Conservation (phyloP, 2,797 vertebrate species). For the Sebastes alutus region DNA sequence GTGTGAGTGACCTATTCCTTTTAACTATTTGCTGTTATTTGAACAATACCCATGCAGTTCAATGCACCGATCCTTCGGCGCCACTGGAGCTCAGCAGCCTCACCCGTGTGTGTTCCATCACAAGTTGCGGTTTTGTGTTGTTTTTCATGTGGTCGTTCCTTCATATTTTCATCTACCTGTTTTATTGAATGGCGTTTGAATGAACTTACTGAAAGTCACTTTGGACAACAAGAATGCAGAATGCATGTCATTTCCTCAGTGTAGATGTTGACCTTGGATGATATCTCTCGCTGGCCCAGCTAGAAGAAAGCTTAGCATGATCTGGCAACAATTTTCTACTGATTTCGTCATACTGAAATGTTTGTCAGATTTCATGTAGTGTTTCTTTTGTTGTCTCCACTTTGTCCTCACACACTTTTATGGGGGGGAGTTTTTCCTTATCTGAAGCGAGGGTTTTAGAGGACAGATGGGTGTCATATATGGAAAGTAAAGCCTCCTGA, state of each 20-base stretch:
- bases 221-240: not conserved
- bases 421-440: not conserved
- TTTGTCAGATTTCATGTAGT: conserved; percentile 1
- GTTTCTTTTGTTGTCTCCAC: not conserved
- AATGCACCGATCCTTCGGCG: not conserved
- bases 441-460: not conserved
- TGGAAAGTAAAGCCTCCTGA: not conserved
- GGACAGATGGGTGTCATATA: not conserved
- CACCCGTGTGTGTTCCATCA: not conserved
- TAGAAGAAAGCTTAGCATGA: not conserved
- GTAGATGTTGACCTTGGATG: not conserved
- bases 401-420: not conserved
- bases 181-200: not conserved
- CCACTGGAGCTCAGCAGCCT: not conserved
- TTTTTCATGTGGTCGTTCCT: not conserved
- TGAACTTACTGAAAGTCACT: not conserved
- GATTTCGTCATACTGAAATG: not conserved
- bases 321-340: not conserved
- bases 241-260: not conserved
- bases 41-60: not conserved
- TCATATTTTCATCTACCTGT: not conserved
- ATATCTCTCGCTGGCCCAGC: not conserved
- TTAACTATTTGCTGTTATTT: not conserved
- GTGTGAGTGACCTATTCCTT: not conserved
- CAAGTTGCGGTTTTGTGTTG: not conserved